Evolutionary conservation across 2,797 vertebrate species (phyloP), one percentile per base, ranked within the genome.

Genomic region (Scyliorhinus canicula): DNA sequence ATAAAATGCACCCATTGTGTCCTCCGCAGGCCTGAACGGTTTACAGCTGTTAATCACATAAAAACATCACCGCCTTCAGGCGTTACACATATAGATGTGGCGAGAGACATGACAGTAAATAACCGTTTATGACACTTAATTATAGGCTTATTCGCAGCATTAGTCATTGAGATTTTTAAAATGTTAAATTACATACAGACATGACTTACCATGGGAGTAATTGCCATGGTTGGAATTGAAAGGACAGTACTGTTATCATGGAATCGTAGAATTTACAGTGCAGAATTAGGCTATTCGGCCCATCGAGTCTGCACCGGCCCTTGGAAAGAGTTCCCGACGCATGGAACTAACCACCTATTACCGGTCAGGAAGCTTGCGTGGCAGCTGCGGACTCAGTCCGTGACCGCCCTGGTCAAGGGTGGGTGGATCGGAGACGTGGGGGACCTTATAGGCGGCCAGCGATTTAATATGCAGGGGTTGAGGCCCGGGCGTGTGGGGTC

Each of bases 1-100:
- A 91, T 35, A 63, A 90, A 90, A 90, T 63, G 86, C 86, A 90
- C 60, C 21, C 16, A 40, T 90, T 90, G 86, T 40, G 31, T 90
- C 7, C n/a, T 40, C 6, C 55, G 50, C 91, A 69, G n/a, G 44
- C 65, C 40, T 93, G 65, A 67, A 69, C 24, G 9, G 26, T 50
- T 90, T 60, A 44, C 57, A 31, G 91, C 35, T 93, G 24, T 65
- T 93, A 93, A 93, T 90, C 44, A 65, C n/a, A 16, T 44, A 47
- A 93, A 90, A 93, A 67, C 63, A 50, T 47, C 91, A 28, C 44
- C 44, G n/a, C 65, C 91, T 69, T 69, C 24, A 50, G 65, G 44
- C 16, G 40, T 90, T 57, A 60, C 52, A 88, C 52, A 57, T 8
- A 60, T 88, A 19, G 86, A 93, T 47, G 91, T 67, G 63, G 90